Conservation (phyloP, 2,888 invertebrate species). For the Xylocampa areola region DNA sequence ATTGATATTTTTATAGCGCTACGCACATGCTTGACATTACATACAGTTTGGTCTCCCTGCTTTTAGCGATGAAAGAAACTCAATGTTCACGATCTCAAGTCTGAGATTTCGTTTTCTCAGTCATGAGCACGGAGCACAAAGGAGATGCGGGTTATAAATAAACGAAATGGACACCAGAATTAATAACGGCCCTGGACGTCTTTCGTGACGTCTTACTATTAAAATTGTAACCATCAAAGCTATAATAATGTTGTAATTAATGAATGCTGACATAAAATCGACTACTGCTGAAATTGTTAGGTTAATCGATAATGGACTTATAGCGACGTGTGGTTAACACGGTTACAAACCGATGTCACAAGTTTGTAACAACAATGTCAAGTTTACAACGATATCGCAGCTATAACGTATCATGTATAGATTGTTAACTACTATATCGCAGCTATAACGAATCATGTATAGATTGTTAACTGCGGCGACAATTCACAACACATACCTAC, state of each 20-base stretch:
- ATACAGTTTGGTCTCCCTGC: too few relatives aligned
- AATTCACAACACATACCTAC: conserved; percentile 4
- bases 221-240: conserved; percentile 14
- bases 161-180: conserved; percentile 25
- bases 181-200: conserved; percentile 27
- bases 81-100: too few relatives aligned
- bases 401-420: conserved; percentile 21
- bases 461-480: conserved; percentile 26
- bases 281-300: conserved; percentile 21
- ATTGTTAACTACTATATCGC: conserved; percentile 30
- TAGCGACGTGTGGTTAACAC: conserved; percentile 17
- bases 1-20: conserved; percentile 24
- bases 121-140: too few relatives aligned
- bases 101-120: too few relatives aligned
- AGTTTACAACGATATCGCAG: conserved; percentile 28
- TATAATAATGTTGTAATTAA: conserved; percentile 17
- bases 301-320: conserved; percentile 25
- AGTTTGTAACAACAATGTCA: conserved; percentile 35
- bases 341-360: conserved; percentile 37
- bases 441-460: conserved; percentile 20
- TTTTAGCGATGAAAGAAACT: conserved; percentile 2
- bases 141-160: conserved; percentile 29
- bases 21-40: conserved; percentile 24
- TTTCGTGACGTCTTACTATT: conserved; percentile 25
- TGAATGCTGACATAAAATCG: conserved; percentile 11